phyloP scores from a whole-genome alignment of 2,888 invertebrate genomes.

The Brachyptera putata region DNA sequence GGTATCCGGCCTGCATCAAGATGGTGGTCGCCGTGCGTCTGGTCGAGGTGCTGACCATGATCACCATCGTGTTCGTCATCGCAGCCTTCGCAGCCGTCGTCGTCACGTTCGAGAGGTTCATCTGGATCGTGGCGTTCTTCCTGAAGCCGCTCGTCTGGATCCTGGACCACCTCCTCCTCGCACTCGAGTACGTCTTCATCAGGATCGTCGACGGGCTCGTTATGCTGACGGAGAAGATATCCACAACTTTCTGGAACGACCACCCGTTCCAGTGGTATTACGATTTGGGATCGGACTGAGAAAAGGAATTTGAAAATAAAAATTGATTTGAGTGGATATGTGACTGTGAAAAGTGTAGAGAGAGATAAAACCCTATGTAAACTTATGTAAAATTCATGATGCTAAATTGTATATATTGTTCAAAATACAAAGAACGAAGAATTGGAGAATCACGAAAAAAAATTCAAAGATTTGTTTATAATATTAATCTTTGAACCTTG shows the following conservation, averaged over 20 bases:
- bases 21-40: constrained; percentile 29
- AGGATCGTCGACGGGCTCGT: constrained; percentile 21
- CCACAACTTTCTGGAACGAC: constrained; percentile 13
- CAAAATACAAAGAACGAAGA: too few relatives aligned
- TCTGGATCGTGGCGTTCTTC: constrained; percentile 16
- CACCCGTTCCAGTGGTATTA: constrained; percentile 25
- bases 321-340: too few relatives aligned
- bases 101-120: constrained; percentile 19
- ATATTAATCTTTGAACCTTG: too few relatives aligned
- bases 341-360: not conserved
- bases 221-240: not conserved
- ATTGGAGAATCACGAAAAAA: too few relatives aligned
- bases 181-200: constrained; percentile 20
- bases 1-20: too few relatives aligned
- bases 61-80: constrained; percentile 18
- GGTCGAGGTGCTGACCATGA: constrained; percentile 24
- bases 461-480: too few relatives aligned
- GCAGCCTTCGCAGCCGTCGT: constrained; percentile 16
- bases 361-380: not conserved
- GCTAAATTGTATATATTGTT: too few relatives aligned
- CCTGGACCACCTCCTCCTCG: constrained; percentile 15
- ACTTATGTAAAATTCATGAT: too few relatives aligned
- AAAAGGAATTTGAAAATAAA: too few relatives aligned
- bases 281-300: constrained; percentile 7
- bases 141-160: constrained; percentile 21